Conservation (phyloP, 2,797 vertebrate genomes). For the Lepidocolaptes lacrymiger region DNA sequence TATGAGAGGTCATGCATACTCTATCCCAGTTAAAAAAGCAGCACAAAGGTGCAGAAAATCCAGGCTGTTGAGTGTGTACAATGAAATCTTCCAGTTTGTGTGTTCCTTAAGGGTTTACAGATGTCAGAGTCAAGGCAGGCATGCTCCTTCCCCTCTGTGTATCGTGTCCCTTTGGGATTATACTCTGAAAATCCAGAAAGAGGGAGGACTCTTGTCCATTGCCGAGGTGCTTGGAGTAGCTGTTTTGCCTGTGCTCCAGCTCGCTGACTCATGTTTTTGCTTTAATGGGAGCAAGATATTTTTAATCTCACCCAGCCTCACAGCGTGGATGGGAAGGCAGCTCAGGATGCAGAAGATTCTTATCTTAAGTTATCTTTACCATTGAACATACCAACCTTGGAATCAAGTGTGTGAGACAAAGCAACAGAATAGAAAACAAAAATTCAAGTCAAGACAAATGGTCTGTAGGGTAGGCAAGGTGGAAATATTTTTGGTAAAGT, state of each 20-base stretch:
- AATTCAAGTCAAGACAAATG: background rate
- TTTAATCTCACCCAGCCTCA: background rate
- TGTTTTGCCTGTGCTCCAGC: background rate
- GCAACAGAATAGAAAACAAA: background rate
- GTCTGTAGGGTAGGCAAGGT: background rate
- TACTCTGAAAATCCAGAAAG: background rate
- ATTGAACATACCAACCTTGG: background rate
- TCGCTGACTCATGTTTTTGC: background rate
- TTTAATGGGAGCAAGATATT: background rate
- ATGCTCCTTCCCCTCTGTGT: background rate
- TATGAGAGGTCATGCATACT: background rate
- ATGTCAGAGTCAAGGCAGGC: background rate
- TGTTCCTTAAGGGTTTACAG: background rate
- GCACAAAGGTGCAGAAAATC: background rate
- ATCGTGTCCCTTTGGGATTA: background rate
- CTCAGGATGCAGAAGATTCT: background rate
- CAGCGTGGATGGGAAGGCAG: background rate
- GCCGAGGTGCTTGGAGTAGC: background rate
- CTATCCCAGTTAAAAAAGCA: background rate
- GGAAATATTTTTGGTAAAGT: background rate
- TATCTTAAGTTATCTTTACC: background rate
- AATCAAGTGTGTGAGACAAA: background rate
- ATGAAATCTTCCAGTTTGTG: background rate
- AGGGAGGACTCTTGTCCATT: background rate
- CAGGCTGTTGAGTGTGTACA: background rate